Evolutionary conservation across 2,113 vertebrate species (phyloP).

Genomic region (Cranoglanis bouderius): DNA sequence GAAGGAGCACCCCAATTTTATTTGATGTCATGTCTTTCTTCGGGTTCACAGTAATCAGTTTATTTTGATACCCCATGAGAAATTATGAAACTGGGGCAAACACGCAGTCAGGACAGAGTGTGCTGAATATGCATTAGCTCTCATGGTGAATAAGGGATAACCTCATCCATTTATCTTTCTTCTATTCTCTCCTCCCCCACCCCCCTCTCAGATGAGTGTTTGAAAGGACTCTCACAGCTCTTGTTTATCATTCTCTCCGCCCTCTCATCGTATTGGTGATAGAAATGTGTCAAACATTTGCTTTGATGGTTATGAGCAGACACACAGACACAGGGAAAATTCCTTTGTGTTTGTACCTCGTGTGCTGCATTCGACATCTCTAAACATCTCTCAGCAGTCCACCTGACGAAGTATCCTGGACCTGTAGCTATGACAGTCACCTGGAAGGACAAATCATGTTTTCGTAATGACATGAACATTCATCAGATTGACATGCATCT

Average conservation of each 20-base stretch:
- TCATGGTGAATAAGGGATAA: constrained; percentile 61
- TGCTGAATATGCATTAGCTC: constrained; percentile 76
- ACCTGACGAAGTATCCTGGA: neutral
- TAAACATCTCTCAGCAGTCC: neutral
- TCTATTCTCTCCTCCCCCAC: constrained; percentile 10
- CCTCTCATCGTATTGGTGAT: neutral
- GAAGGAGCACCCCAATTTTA: neutral
- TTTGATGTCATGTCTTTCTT: constrained; percentile 28
- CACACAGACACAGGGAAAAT: neutral
- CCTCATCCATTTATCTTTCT: constrained; percentile 56
- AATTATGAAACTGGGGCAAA: constrained; percentile 70
- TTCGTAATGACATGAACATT: neutral
- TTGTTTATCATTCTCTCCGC: neutral
- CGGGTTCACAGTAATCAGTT: constrained; percentile 63
- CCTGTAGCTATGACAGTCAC: neutral
- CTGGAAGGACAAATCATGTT: neutral
- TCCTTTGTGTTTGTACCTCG: neutral
- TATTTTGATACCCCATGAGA: constrained; percentile 68
- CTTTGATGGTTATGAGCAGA: neutral
- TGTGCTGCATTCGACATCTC: neutral
- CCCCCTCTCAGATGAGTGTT: constrained; percentile 11
- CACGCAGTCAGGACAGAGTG: constrained; percentile 63
- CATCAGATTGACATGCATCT: neutral
- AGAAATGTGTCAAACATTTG: constrained; percentile 20
- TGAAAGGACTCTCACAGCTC: neutral